phyloP scores from a whole-genome alignment of 2,113 vertebrate genomes.

The Phalacrocorax aristotelis region DNA sequence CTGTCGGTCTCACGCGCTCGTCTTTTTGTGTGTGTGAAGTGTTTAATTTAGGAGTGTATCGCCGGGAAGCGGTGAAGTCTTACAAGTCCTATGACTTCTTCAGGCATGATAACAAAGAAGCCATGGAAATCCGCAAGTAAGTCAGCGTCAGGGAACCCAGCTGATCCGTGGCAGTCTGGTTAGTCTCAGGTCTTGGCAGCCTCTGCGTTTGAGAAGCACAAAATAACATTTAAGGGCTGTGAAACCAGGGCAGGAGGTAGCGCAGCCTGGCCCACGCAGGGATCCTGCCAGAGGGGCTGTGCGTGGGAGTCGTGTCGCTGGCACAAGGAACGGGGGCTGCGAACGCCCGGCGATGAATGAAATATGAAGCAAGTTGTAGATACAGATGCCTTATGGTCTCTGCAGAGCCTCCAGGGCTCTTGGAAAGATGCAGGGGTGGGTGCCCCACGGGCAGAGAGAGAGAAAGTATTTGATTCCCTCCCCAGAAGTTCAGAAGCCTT shows the following conservation, averaged over 20 bases:
- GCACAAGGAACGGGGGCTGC: background rate
- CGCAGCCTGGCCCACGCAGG: background rate
- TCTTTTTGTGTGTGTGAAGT: constrained; percentile 72
- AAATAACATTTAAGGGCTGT: accelerated
- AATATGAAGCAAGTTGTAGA: too few species aligned
- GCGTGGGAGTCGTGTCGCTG: accelerated
- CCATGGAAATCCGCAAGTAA: constrained; percentile 97
- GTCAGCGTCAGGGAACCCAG: background rate
- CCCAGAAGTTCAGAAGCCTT: background rate
- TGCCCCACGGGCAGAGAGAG: background rate
- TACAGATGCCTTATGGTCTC: background rate
- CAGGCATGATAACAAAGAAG: constrained; percentile 94
- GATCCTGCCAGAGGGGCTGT: background rate
- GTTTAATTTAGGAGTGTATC: constrained; percentile 96
- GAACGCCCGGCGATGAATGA: accelerated
- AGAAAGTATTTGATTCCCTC: background rate
- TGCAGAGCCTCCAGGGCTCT: background rate
- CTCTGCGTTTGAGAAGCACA: background rate
- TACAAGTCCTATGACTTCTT: constrained; percentile 98
- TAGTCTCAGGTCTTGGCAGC: background rate
- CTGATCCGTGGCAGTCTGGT: accelerated
- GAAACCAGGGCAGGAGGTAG: background rate
- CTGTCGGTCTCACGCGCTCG: accelerated
- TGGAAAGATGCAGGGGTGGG: background rate
- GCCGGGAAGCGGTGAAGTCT: constrained; percentile 89